phyloP scores from a whole-genome alignment of 2,797 vertebrate species.

The Decapterus maruadsi region DNA sequence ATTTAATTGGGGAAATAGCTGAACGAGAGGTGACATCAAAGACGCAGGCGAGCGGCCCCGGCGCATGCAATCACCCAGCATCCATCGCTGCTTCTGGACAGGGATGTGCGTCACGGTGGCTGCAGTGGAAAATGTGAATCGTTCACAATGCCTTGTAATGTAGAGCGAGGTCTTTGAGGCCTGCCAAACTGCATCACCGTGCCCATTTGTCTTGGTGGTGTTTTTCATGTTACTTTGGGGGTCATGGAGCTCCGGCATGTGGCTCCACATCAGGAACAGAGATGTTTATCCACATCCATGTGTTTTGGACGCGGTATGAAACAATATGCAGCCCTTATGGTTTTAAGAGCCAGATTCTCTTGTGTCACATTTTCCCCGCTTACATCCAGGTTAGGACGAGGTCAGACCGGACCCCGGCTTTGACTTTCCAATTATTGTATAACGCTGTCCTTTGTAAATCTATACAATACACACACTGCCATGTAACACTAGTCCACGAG shows the following conservation, averaged over 20 bases:
- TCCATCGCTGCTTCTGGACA: conserved; percentile 34
- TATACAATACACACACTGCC: conserved; percentile 24
- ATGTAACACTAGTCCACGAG: conserved; percentile 12
- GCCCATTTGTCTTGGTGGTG: conserved; percentile 59
- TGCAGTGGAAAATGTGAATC: conserved; percentile 74
- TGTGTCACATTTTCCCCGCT: conserved; percentile 26
- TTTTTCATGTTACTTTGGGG: conserved; percentile 45
- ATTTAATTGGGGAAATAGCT: conserved; percentile 65
- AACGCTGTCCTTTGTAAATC: conserved; percentile 44
- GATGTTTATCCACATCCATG: conserved; percentile 35
- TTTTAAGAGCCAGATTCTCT: conserved; percentile 25
- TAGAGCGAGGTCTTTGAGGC: conserved; percentile 49
- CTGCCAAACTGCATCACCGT: conserved; percentile 51
- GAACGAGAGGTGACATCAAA: conserved; percentile 67
- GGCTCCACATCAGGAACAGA: conserved; percentile 18
- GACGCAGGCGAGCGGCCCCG: conserved; percentile 5
- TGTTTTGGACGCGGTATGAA: conserved; percentile 31
- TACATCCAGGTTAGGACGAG: conserved; percentile 33
- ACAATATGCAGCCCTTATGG: conserved; percentile 23
- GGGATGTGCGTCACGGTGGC: conserved; percentile 51
- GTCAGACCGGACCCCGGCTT: conserved; percentile 23
- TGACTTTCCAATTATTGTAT: conserved; percentile 20
- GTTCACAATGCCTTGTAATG: conserved; percentile 49
- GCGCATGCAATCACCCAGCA: conserved; percentile 48
- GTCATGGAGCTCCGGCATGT: conserved; percentile 23